Evolutionary conservation across 2,888 invertebrate species (phyloP), one percentile per base, ranked within the genome.

Genomic region (Tortrix viridana): DNA sequence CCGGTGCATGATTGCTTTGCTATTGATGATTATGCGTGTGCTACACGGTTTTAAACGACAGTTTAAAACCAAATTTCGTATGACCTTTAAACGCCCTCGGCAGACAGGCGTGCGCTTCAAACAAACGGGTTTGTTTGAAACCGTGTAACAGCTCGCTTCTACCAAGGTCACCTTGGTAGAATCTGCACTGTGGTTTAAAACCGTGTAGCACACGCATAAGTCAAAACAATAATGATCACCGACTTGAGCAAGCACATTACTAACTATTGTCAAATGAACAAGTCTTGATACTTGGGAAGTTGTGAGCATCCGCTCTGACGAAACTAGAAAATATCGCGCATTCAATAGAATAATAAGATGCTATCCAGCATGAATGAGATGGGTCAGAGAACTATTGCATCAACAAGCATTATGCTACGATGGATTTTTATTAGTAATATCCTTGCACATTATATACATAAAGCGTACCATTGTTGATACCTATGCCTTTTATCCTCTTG

Each of bases 391-490:
- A 43, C 55, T 38, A 50, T 56, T 61, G 55, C 23, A 23, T 61
- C 26, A 61, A 55, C 43, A 3, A 32, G 32, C 54, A 48, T 60
- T 61, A 44, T 60, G 41, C 9, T 16, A 5, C 14, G 52, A 37
- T 2, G 22, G 47, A 50, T 53, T 61, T 60, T 55, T 50, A 61
- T 61, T 55, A 48, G 19, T 14, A 3, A 50, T 49, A 49, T 60
- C 48, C 60, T 60, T 48, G 4, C 20, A 32, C 26, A 19, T 4
- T 43, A 44, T 65, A 67, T 58, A 49, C 58, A 66, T 60, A 12
- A 32, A 26, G 26, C 26, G 19, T 58, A 14, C 19, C 44, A 38
- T 37, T 47, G 46, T 3, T 12, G 19, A 9, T 62, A n/a, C n/a
- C n/a, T n/a, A 52, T 47, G 46, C 26, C 55, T 56, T 32, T 49